These are phyloP conservation scores for Ornithorhynchus anatinus DNA, from an alignment of 2,113 vertebrate genomes.

Conservation along the genomic window DNA sequence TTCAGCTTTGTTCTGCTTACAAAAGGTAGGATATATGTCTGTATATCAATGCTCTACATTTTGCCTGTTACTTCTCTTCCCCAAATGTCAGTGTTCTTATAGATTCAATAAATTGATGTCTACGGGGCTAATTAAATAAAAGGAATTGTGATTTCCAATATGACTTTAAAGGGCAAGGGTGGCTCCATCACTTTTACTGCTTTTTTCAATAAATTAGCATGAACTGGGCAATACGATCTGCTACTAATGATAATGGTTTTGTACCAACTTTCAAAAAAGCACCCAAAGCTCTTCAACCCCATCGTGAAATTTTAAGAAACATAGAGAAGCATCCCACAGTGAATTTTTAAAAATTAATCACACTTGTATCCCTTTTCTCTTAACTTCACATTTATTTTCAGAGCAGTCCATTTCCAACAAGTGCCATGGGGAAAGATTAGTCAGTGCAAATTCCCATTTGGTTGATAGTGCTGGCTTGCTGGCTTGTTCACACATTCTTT, in stretches of 20 bases:
- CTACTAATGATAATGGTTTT: neutral
- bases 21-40: neutral
- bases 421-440: no score
- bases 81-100: neutral
- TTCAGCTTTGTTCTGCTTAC: neutral
- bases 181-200: constrained; percentile 51
- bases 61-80: neutral
- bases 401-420: no score
- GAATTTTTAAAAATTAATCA: no score
- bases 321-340: no score
- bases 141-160: neutral
- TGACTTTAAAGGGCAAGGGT: constrained; percentile 10
- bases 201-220: neutral
- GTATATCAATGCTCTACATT: neutral
- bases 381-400: no score
- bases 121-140: neutral
- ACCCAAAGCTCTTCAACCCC: constrained; percentile 1
- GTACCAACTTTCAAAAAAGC: neutral
- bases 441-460: neutral
- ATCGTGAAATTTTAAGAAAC: no score
- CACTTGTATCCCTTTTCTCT: no score
- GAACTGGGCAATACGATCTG: neutral
- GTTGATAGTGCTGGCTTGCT: neutral
- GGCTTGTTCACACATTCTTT: neutral
- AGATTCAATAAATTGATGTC: neutral